Conservation (phyloP, 2,113 vertebrate species). For the Galemys pyrenaicus region DNA sequence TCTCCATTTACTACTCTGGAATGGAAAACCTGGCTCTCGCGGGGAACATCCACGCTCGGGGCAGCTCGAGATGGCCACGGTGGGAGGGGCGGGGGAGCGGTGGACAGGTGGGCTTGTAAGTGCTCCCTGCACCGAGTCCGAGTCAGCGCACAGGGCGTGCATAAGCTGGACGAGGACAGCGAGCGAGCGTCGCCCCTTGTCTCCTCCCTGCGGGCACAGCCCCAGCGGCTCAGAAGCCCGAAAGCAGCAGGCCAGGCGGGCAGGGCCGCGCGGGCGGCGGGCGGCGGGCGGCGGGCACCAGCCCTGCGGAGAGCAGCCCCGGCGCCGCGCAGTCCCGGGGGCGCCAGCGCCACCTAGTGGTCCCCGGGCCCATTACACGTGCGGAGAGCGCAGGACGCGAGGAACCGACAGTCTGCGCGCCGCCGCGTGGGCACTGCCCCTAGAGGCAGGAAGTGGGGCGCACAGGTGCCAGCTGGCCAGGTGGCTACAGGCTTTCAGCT, state of each 20-base stretch:
- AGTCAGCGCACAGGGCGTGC: neutral
- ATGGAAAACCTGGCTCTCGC: neutral
- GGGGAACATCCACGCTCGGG: neutral
- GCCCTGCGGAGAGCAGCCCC: accelerated
- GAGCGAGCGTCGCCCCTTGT: neutral
- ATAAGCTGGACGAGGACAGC: neutral
- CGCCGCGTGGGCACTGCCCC: too few relatives aligned
- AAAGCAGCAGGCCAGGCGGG: too few relatives aligned
- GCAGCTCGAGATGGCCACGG: too few relatives aligned
- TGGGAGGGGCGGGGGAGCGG: too few relatives aligned
- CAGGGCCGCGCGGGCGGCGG: too few relatives aligned
- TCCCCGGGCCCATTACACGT: conserved; percentile 43
- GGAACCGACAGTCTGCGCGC: too few relatives aligned
- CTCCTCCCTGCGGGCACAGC: neutral
- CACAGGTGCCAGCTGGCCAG: too few relatives aligned
- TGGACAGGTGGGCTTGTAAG: too few relatives aligned
- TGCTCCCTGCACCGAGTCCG: neutral
- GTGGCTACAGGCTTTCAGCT: too few relatives aligned
- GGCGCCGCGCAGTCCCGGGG: conserved; percentile 57
- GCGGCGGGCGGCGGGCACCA: too few relatives aligned
- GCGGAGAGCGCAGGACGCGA: neutral
- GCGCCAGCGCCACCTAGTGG: conserved; percentile 73
- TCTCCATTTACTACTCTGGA: neutral
- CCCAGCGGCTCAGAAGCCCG: too few relatives aligned
- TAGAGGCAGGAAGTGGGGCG: too few relatives aligned